Percentiles rank a stretch among this genome's conserved stretches.
Evolutionary conservation across 2,113 vertebrate genomes (phyloP).

Genomic region (Stomatorhinus ivindoensis): DNA sequence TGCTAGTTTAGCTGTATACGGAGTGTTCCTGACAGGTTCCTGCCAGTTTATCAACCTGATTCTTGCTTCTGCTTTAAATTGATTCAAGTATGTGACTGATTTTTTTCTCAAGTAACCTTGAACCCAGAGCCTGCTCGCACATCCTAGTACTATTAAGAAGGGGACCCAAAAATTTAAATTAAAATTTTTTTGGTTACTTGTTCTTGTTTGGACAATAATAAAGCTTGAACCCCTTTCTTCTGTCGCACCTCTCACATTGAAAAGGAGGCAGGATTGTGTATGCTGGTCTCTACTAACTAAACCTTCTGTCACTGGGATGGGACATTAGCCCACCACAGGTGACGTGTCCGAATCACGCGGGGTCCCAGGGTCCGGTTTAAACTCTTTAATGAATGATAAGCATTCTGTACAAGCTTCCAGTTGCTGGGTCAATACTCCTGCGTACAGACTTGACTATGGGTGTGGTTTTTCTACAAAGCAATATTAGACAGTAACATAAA

Average conservation of each 20-base stretch:
- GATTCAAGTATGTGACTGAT: neutral
- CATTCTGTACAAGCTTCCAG: too few species aligned
- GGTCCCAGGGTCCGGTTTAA: too few species aligned
- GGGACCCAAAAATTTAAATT: neutral
- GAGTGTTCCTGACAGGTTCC: neutral
- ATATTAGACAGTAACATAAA: too few species aligned
- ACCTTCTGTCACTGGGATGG: too few species aligned
- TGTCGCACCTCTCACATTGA: neutral
- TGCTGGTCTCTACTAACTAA: too few species aligned
- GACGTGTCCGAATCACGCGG: too few species aligned
- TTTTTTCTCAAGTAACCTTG: neutral
- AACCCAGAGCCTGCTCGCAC: neutral
- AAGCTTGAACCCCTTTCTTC: neutral
- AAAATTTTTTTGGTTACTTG: neutral
- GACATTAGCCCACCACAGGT: too few species aligned
- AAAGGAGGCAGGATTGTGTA: too few species aligned
- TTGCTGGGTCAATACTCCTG: too few species aligned
- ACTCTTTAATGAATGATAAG: too few species aligned
- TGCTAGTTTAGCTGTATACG: neutral
- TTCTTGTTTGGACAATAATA: neutral
- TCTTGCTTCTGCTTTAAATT: neutral
- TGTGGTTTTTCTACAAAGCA: too few species aligned
- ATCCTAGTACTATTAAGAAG: neutral
- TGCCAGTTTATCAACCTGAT: neutral
- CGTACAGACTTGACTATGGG: too few species aligned